These are phyloP conservation scores for Andrena marginata DNA, from an alignment of 2,888 invertebrate species.

Conservation along the genomic window DNA sequence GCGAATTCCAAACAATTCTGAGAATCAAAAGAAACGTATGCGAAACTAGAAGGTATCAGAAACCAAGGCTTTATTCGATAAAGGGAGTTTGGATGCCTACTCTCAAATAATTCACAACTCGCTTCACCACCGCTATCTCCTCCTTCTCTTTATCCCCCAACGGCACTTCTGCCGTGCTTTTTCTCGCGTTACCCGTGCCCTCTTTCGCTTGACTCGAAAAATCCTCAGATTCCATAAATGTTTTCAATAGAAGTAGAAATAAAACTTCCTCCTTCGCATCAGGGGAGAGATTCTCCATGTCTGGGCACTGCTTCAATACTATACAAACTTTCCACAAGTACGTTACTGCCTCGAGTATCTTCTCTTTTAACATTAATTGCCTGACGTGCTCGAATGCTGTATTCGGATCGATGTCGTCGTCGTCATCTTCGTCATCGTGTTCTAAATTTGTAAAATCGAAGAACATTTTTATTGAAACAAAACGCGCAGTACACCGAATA, in stretches of 20 bases:
- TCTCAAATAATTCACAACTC: slow-evolving; percentile 90
- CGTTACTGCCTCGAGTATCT: slow-evolving; percentile 76
- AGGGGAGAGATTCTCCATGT: slow-evolving; percentile 63
- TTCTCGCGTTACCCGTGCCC: neutral
- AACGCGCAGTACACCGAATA: neutral
- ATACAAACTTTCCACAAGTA: slow-evolving; percentile 67
- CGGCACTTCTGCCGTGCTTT: neutral
- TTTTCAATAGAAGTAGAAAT: slow-evolving; percentile 77
- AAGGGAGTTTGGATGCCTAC: slow-evolving; percentile 84
- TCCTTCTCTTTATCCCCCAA: slow-evolving; percentile 85
- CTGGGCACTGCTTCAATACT: slow-evolving; percentile 60
- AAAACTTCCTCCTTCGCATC: slow-evolving; percentile 75
- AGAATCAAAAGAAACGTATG: slow-evolving; percentile 53
- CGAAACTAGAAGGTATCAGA: neutral
- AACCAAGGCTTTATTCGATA: neutral
- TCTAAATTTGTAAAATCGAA: slow-evolving; percentile 24
- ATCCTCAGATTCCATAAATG: slow-evolving; percentile 80
- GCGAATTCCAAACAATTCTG: slow-evolving; percentile 86
- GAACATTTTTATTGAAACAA: slow-evolving; percentile 32
- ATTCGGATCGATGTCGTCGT: slow-evolving; percentile 69
- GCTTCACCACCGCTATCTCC: slow-evolving; percentile 87
- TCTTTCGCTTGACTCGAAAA: slow-evolving; percentile 55
- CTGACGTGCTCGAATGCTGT: slow-evolving; percentile 79
- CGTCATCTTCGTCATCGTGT: slow-evolving; percentile 52
- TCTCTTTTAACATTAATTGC: slow-evolving; percentile 76